Base-by-base conservation (phyloP, 2,888 invertebrate species). In the Helicoverpa assulta region DNA sequence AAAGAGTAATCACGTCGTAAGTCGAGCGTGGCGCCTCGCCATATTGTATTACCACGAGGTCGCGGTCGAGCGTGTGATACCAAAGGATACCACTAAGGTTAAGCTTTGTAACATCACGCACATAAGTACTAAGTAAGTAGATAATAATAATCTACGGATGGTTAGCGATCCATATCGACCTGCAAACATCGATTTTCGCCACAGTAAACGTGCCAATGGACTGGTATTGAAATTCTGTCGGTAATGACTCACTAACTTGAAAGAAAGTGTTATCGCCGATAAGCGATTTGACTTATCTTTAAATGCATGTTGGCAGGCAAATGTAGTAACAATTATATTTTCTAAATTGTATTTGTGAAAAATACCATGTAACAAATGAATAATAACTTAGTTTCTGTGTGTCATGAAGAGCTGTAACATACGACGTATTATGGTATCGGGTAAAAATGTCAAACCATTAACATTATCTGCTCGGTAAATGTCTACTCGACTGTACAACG, bases 11-110 rank as follows among this genome's bases (percentile, higher is more conserved):
- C 90, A 88, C 79, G 86, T 86, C 87, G 73, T 86, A 89, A 91
- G 90, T 91, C 87, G 84, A 92, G 92, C 93, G 91, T 91, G 91
- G 92, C 92, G 93, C 89, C 89, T 84, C 76, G 83, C 91, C 92
- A 91, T 94, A 94, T 94, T 90, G 90, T 91, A 90, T 95, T 94
- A 93, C 95, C 84, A 86, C 90, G 92, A 93, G 94, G 93, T 87
- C 91, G 90, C 87, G 88, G 89, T 90, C 90, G 86, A 90, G 88
- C 90, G 89, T 91, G 86, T 92, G 90, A 90, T 91, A 89, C 89
- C 79, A 92, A 92, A 93, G 92, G 91, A 93, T 91, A 93, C 87
- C 85, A 84, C 87, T 91, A 91, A 93, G 93, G 94, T 91, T 93
- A 90, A 91, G 85, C 90, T 87, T 84, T 68, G 93, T 93, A 93